Conservation (phyloP, 2,888 invertebrate genomes). For the Brenthis hecate region DNA sequence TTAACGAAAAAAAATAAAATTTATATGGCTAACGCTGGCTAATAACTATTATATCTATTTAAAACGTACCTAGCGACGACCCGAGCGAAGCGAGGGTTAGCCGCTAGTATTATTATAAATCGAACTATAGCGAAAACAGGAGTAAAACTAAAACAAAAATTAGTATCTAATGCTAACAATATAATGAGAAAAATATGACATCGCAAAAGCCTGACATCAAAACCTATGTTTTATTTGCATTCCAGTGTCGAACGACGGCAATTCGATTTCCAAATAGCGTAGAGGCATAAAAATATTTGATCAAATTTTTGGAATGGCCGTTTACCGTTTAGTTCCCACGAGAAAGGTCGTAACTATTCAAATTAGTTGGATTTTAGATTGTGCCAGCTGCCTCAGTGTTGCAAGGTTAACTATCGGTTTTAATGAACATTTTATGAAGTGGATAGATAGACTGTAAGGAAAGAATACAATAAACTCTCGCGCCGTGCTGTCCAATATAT, state of each 20-base stretch:
- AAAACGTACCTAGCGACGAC: too few relatives aligned
- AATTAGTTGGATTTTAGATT: conserved; percentile 42
- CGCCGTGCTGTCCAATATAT: background rate
- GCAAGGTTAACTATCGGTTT: conserved; percentile 35
- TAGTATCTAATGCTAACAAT: background rate
- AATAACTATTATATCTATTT: too few relatives aligned
- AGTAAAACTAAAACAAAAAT: background rate
- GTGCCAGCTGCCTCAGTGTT: conserved; percentile 37
- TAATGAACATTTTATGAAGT: conserved; percentile 34
- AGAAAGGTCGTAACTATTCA: conserved; percentile 47
- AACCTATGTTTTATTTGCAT: conserved; percentile 32
- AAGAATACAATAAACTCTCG: conserved; percentile 13
- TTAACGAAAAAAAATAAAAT: too few relatives aligned
- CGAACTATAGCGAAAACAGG: background rate
- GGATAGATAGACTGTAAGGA: conserved; percentile 23
- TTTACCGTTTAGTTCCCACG: conserved; percentile 46
- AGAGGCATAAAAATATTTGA: conserved; percentile 41
- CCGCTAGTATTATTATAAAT: too few relatives aligned
- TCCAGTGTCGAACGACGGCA: conserved; percentile 32
- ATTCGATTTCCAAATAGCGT: conserved; percentile 30
- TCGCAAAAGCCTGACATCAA: conserved; percentile 17
- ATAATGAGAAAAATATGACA: background rate
- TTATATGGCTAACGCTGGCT: too few relatives aligned
- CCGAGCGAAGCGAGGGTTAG: too few relatives aligned
- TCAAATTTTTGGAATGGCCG: conserved; percentile 42